phyloP scores from a whole-genome alignment of 2,113 vertebrate genomes.

The Carassius gibelio region DNA sequence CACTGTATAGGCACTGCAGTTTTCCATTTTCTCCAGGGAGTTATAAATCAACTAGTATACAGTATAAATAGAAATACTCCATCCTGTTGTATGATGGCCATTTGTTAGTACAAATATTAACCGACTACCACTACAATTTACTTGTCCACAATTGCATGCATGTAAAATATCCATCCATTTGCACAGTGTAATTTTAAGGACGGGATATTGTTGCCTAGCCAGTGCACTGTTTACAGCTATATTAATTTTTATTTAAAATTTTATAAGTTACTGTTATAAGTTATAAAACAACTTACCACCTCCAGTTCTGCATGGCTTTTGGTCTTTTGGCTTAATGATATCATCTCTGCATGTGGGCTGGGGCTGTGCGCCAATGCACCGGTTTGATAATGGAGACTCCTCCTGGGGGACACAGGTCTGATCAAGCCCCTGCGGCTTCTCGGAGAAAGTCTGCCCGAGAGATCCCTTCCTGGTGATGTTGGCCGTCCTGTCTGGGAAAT shows the following conservation, averaged over 20 bases:
- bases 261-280: too few relatives aligned
- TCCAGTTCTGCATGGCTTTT: slow-evolving; percentile 65
- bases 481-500: slow-evolving; percentile 75
- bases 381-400: slow-evolving; percentile 85
- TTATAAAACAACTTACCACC: slow-evolving; percentile 63
- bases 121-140: neutral
- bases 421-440: slow-evolving; percentile 85
- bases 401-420: slow-evolving; percentile 85
- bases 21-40: slow-evolving; percentile 16
- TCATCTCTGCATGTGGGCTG: slow-evolving; percentile 83
- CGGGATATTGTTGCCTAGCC: neutral
- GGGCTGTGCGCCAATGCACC: slow-evolving; percentile 81
- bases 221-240: neutral
- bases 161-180: neutral
- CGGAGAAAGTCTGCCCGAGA: slow-evolving; percentile 84
- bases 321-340: slow-evolving; percentile 74
- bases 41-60: slow-evolving; percentile 45
- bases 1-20: slow-evolving; percentile 32
- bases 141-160: neutral
- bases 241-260: neutral
- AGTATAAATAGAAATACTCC: slow-evolving; percentile 51
- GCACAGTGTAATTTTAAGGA: neutral
- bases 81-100: neutral
- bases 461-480: slow-evolving; percentile 85
- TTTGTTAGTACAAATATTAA: neutral